These are phyloP conservation scores for Sitophilus oryzae DNA, from an alignment of 1,140 invertebrate species.

Conservation along the genomic window DNA sequence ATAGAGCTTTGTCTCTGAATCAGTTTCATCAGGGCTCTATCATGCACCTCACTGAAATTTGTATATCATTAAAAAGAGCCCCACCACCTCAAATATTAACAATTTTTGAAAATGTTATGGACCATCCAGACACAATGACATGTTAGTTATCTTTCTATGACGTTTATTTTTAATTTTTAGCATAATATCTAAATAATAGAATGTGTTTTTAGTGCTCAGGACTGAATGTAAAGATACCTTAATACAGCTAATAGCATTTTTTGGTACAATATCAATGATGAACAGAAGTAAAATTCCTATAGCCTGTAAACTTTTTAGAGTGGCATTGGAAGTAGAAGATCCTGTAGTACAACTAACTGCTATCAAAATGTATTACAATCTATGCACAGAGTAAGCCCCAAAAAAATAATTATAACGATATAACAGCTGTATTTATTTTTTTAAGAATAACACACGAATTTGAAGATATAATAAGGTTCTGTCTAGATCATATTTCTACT, in stretches of 20 bases:
- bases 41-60: slow-evolving; percentile 28
- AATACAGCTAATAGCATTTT: slow-evolving; percentile 25
- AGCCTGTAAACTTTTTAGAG: slow-evolving; percentile 17
- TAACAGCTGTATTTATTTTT: no score
- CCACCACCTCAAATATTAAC: slow-evolving; percentile 20
- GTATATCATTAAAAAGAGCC: slow-evolving; percentile 17
- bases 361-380: slow-evolving; percentile 23
- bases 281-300: slow-evolving; percentile 19
- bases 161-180: no score
- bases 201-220: slow-evolving; percentile 12
- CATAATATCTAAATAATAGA: background rate
- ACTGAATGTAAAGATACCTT: slow-evolving; percentile 19
- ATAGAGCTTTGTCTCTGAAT: slow-evolving; percentile 9
- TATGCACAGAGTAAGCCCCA: slow-evolving; percentile 25
- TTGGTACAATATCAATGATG: slow-evolving; percentile 26
- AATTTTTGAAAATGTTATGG: slow-evolving; percentile 17
- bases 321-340: slow-evolving; percentile 12
- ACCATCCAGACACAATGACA: slow-evolving; percentile 8
- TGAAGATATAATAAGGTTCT: slow-evolving; percentile 24
- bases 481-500: slow-evolving; percentile 19
- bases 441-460: slow-evolving; percentile 27
- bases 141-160: slow-evolving; percentile 10
- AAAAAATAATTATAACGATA: no score
- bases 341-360: slow-evolving; percentile 16
- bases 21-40: slow-evolving; percentile 14